phyloP scores from a whole-genome alignment of 2,797 vertebrate genomes.

The Cossypha niveicapilla region DNA sequence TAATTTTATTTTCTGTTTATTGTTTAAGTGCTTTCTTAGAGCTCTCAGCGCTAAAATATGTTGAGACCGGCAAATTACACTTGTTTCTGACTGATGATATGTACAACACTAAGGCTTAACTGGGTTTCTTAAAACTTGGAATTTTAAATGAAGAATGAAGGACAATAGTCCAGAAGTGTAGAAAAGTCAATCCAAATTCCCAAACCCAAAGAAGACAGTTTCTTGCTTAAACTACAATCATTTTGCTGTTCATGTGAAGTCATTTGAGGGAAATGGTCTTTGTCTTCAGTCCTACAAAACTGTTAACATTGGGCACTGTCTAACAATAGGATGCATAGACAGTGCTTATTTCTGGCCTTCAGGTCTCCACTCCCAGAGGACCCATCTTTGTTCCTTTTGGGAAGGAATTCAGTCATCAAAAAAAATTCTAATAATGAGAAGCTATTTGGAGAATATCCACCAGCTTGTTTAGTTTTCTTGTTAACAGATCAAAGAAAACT shows the following conservation, averaged over 20 bases:
- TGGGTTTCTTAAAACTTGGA: neutral
- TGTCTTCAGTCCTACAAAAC: neutral
- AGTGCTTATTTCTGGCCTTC: constrained; percentile 24
- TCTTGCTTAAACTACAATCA: neutral
- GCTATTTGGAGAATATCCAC: constrained; percentile 21
- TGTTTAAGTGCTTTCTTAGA: neutral
- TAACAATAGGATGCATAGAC: neutral
- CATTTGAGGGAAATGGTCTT: neutral
- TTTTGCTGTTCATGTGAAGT: neutral
- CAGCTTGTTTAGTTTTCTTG: constrained; percentile 21
- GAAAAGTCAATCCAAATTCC: neutral
- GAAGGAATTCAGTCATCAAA: constrained; percentile 14
- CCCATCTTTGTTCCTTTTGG: neutral
- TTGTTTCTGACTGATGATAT: neutral
- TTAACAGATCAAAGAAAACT: constrained; percentile 31
- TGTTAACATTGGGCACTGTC: neutral
- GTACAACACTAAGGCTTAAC: neutral
- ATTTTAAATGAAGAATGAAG: neutral
- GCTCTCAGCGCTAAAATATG: neutral
- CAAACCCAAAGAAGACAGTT: neutral
- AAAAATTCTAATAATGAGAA: neutral
- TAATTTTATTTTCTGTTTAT: neutral
- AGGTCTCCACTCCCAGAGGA: constrained; percentile 14
- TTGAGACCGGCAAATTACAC: neutral
- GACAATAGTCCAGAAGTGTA: neutral